These are phyloP conservation scores for Heteromyza rotundicornis DNA, from an alignment of 2,888 invertebrate genomes.

Conservation along the genomic window DNA sequence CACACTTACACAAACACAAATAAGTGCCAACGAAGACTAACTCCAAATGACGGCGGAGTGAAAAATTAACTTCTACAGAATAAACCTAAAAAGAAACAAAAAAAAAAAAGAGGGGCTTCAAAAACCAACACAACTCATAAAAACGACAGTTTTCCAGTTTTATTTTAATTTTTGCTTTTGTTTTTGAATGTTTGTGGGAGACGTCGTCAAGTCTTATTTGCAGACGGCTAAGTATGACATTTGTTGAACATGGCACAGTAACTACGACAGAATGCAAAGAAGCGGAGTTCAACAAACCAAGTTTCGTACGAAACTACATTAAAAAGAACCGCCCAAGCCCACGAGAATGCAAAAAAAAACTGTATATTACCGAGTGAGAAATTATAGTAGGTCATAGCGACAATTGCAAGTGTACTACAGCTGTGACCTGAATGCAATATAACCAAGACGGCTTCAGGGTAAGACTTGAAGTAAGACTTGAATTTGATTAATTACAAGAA, in stretches of 20 bases:
- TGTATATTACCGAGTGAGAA: too few relatives aligned
- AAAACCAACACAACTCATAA: neutral
- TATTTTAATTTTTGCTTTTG: neutral
- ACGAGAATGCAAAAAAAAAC: neutral
- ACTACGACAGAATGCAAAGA: neutral
- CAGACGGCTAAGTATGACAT: neutral
- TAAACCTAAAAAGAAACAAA: neutral
- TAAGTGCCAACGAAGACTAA: neutral
- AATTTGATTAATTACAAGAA: too few relatives aligned
- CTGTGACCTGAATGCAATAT: too few relatives aligned
- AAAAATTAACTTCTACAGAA: slow-evolving; percentile 2
- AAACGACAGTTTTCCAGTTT: neutral
- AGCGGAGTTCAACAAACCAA: neutral
- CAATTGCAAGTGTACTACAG: too few relatives aligned
- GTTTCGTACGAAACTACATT: neutral
- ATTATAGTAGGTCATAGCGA: too few relatives aligned
- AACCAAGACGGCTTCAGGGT: too few relatives aligned
- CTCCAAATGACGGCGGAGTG: neutral
- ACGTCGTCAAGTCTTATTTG: slow-evolving; percentile 1
- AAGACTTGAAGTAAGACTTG: too few relatives aligned
- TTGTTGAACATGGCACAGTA: neutral
- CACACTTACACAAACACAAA: neutral
- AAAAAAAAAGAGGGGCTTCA: neutral
- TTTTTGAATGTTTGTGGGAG: slow-evolving; percentile 3
- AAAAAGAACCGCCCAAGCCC: neutral